Base-by-base conservation (phyloP, 2,797 vertebrate species). In the Jordanella pulchra region DNA sequence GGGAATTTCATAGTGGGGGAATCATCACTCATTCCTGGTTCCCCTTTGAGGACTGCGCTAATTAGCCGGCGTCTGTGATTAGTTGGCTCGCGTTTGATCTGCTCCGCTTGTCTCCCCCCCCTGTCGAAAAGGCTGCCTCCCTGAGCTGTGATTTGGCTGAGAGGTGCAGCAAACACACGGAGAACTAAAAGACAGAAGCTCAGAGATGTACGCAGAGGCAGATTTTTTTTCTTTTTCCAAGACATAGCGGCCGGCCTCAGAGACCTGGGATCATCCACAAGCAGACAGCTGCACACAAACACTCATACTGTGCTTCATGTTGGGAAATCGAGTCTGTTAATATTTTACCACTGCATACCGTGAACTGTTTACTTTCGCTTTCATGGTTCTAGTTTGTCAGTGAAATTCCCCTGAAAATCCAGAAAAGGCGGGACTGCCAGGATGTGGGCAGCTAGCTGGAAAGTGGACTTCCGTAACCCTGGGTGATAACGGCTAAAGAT, bases 41-140 rank as follows among this genome's bases (percentile, higher is more conserved):
- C 87, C 87, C 89, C 91, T 93, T 92, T 92, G 92, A 93, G 91
- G 86, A 84, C 87, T 72, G 88, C 44, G n/a, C 89, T 93, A 93
- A 93, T 93, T 93, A 93, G 91, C 84, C 79, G 27, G 86, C 87
- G 89, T 92, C 92, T 93, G 90, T 93, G 90, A 92, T 93, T 93
- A 93, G 89, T 81, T 84, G 86, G 85, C 85, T 89, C 76, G 88
- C 85, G 87, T 93, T 93, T 93, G 91, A 93, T 93, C 88, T 91
- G 87, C 89, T 79, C 72, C 83, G 66, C 81, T 86, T 79, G 68
- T 78, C 81, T 86, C 73, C 69, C 87, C 73, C 73, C 79, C 80
- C 84, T 80, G 81, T 89, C 35, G 53, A 77, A 82, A 84, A 81
- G 65, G 76, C 88, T 87, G 91, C 79, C 82, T 90, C 86, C 78